Evolutionary conservation across 2,888 invertebrate species (phyloP), one percentile per base, ranked within the genome.

Genomic region (Parthenolecanium corni): DNA sequence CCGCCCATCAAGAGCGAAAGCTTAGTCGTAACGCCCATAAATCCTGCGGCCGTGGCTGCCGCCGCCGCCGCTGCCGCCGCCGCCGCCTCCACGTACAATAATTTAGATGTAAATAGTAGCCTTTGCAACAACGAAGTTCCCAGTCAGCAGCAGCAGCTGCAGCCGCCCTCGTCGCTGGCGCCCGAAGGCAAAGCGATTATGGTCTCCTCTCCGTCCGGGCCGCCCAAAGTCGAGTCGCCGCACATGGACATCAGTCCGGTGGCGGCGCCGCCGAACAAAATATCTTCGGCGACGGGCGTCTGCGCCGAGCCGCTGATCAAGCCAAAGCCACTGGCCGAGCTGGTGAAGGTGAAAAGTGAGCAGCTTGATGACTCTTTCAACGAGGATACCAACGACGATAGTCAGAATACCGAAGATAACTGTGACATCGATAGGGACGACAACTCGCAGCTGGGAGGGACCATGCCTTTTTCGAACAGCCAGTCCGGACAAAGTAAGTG

Each of bases 1-100:
- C 66, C 65, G 44, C 67, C 67, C 20, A 64, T 67, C 16, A 67
- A 67, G 44, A 66, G 65, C 47, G 65, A 64, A 62, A 64, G 66
- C 24, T 62, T 67, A 47, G 65, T 67, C 44, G 66, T 66, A 1
- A 65, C 66, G n/a, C 65, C 66, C 20, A 64, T 66, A 47, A 66
- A 65, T 65, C 64, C 66, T 24, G 62, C 64, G 40, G 54, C 63
- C 14, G 54, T 51, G 38, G n/a, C n/a, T n/a, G n/a, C n/a, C n/a
- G n/a, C n/a, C n/a, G n/a, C n/a, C n/a, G n/a, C n/a, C n/a, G n/a
- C n/a, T n/a, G n/a, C n/a, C n/a, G n/a, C n/a, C n/a, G n/a, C n/a
- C n/a, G n/a, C n/a, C n/a, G n/a, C n/a, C n/a, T 61, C 62, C 53
- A 51, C 64, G 25, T 61, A 61, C 49, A 65, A 66, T 64, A 62